Conservation (phyloP, 2,888 invertebrate genomes). For the Trissolcus japonicus region DNA sequence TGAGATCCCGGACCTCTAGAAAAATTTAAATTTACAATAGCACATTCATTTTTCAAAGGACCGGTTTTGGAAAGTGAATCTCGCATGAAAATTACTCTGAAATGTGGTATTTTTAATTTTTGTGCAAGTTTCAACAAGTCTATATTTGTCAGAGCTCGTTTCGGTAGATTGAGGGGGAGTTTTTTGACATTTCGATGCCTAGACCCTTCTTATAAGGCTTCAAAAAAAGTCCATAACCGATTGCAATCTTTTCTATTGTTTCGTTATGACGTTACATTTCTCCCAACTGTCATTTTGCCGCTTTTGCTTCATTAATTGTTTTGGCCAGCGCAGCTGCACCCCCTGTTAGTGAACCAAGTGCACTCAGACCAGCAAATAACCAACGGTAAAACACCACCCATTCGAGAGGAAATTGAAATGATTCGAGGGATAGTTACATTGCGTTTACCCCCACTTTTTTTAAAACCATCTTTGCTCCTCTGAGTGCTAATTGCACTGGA, state of each 20-base stretch:
- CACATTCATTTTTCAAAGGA: slow-evolving; percentile 20
- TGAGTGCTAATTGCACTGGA: slow-evolving; percentile 10
- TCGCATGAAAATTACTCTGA: slow-evolving; percentile 68
- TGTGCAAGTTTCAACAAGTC: slow-evolving; percentile 64
- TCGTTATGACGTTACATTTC: slow-evolving; percentile 69
- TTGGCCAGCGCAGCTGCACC: slow-evolving; percentile 69
- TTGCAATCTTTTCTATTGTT: slow-evolving; percentile 70
- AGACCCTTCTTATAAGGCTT: slow-evolving; percentile 15
- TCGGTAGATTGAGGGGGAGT: slow-evolving; percentile 60
- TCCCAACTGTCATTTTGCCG: slow-evolving; percentile 64
- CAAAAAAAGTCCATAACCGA: slow-evolving; percentile 61
- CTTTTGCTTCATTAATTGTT: slow-evolving; percentile 66
- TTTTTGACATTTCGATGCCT: slow-evolving; percentile 19
- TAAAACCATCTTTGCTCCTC: slow-evolving; percentile 5
- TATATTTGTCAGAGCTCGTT: slow-evolving; percentile 63
- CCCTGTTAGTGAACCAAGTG: slow-evolving; percentile 65
- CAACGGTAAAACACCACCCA: slow-evolving; percentile 34
- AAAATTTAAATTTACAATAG: slow-evolving; percentile 33
- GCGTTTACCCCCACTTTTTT: slow-evolving; percentile 9
- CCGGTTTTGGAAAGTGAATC: slow-evolving; percentile 52
- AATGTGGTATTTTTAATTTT: slow-evolving; percentile 61
- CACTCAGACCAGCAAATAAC: slow-evolving; percentile 6
- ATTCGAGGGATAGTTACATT: slow-evolving; percentile 13
- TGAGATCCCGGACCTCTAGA: slow-evolving; percentile 63
- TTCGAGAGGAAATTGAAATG: slow-evolving; percentile 15